These are phyloP conservation scores for Tricholaema leucomelas DNA, from an alignment of 2,113 vertebrate genomes.

Conservation along the genomic window DNA sequence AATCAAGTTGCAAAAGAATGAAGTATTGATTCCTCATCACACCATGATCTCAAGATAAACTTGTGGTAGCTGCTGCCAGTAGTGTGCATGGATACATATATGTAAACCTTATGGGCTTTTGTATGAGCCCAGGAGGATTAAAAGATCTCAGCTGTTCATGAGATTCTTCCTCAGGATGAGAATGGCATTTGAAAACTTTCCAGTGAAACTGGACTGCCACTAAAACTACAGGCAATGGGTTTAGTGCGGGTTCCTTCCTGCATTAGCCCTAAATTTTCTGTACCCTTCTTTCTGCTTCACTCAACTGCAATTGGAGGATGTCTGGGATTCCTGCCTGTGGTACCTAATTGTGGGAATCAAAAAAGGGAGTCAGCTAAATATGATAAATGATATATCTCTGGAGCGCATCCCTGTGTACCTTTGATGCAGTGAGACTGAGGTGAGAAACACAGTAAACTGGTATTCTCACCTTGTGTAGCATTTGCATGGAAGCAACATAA, in stretches of 20 bases:
- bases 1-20: neutral
- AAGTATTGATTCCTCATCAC: neutral
- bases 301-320: rapidly evolving
- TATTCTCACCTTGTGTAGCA: no score
- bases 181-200: neutral
- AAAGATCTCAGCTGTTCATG: rapidly evolving
- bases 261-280: neutral
- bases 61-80: neutral
- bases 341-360: no score
- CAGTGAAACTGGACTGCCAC: neutral
- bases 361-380: no score
- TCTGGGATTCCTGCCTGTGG: neutral
- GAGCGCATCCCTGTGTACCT: no score
- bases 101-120: neutral
- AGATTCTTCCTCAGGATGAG: neutral
- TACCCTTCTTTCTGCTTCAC: neutral
- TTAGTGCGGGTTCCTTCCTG: neutral
- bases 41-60: neutral
- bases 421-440: no score
- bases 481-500: no score
- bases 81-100: neutral
- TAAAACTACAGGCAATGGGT: neutral
- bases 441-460: no score
- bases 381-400: no score
- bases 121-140: neutral